phyloP scores from a whole-genome alignment of 2,113 vertebrate species.

The Leptobrachium ailaonicum region DNA sequence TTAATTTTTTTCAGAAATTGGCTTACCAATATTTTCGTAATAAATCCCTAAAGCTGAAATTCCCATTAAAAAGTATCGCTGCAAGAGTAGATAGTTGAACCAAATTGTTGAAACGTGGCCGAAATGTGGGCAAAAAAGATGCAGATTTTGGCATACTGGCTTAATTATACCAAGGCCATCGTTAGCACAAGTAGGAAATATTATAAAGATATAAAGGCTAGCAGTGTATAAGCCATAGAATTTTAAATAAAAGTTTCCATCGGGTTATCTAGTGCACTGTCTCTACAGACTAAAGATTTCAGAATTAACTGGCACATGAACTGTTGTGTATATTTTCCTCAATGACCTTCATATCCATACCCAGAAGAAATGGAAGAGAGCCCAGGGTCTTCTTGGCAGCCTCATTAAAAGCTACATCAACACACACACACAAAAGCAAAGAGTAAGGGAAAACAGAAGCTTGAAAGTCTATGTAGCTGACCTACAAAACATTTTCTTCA shows the following conservation, averaged over 20 bases:
- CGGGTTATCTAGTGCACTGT: background rate
- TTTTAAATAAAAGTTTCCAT: background rate
- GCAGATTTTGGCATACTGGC: too few relatives aligned
- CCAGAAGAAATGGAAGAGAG: constrained; percentile 28
- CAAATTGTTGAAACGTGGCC: too few relatives aligned
- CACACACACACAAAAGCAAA: constrained; percentile 11
- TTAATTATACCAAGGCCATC: too few relatives aligned
- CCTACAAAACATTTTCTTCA: constrained; percentile 45
- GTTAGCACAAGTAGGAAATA: too few relatives aligned
- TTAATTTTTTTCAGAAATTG: too few relatives aligned
- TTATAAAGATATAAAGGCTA: too few relatives aligned
- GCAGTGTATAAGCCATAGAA: background rate
- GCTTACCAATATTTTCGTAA: too few relatives aligned
- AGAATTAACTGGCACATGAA: constrained; percentile 16
- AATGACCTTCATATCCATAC: constrained; percentile 24
- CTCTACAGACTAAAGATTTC: background rate
- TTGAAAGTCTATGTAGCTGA: constrained; percentile 16
- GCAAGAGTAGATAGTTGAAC: too few relatives aligned
- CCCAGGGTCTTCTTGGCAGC: constrained; percentile 25
- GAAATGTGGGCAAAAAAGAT: too few relatives aligned
- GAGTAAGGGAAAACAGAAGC: constrained; percentile 24
- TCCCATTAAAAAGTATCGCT: too few relatives aligned
- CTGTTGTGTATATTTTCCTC: constrained; percentile 5
- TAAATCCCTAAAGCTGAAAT: too few relatives aligned
- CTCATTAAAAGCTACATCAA: constrained; percentile 38